Evolutionary conservation across 2,113 vertebrate genomes (phyloP).

Genomic region (Thinocorus orbignyianus): DNA sequence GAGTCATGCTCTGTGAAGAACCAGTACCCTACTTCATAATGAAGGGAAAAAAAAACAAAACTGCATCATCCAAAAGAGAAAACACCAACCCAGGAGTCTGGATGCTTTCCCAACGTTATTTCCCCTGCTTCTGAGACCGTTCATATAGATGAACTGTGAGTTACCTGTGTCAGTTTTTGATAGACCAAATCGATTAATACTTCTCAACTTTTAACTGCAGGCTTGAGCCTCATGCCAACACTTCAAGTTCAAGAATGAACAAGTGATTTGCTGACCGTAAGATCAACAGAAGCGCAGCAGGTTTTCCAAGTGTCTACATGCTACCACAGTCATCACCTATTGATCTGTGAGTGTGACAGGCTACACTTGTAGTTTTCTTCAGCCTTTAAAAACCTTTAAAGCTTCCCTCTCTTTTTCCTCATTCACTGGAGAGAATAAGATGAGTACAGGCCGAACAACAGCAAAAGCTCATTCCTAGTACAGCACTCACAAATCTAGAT

Average conservation of each 20-base stretch:
- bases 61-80: neutral
- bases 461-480: neutral
- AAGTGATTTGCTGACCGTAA: neutral
- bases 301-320: neutral
- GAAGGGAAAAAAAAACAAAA: too few relatives aligned
- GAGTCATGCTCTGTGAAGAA: neutral
- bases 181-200: neutral
- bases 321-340: neutral
- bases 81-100: neutral
- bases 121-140: neutral
- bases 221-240: neutral
- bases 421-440: neutral
- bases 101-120: neutral
- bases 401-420: neutral
- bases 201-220: neutral
- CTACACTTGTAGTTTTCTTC: neutral
- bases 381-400: neutral
- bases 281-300: neutral
- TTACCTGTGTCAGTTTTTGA: neutral
- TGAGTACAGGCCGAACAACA: neutral
- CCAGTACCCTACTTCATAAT: neutral
- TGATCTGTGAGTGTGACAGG: neutral
- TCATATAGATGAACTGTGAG: neutral
- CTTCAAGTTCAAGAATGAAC: neutral
- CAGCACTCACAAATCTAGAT: neutral